phyloP scores from a whole-genome alignment of 2,888 invertebrate genomes.

The Drosophila trichaetosa region DNA sequence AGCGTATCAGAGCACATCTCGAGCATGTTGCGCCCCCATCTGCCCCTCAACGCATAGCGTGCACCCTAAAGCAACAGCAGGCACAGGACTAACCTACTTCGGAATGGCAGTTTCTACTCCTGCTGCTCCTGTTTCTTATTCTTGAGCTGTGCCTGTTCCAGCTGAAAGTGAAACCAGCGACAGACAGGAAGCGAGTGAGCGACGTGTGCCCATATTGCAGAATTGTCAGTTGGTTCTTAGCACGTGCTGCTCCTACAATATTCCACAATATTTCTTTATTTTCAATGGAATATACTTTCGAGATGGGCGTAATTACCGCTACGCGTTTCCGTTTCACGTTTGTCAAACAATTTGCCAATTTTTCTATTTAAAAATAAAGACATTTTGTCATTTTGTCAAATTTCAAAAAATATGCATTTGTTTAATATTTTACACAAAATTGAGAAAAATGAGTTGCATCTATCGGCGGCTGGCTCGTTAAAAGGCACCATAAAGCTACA shows the following conservation, averaged over 20 bases:
- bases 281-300: constrained; percentile 26
- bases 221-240: constrained; percentile 15
- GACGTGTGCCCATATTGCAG: constrained; percentile 54
- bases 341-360: constrained; percentile 50
- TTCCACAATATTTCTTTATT: constrained; percentile 4
- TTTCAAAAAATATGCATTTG: constrained; percentile 23
- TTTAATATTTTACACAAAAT: constrained; percentile 34
- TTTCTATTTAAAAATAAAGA: constrained; percentile 77
- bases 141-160: constrained; percentile 1
- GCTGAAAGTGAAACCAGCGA: constrained; percentile 77
- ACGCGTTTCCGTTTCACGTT: constrained; percentile 43
- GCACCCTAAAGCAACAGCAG: constrained; percentile 70
- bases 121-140: constrained; percentile 7
- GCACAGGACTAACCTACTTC: constrained; percentile 58
- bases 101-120: constrained; percentile 10
- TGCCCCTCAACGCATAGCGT: neutral
- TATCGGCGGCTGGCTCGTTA: constrained; percentile 25
- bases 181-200: constrained; percentile 70
- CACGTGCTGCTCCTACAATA: constrained; percentile 30
- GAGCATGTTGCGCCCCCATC: constrained; percentile 39
- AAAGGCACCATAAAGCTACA: constrained; percentile 67
- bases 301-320: constrained; percentile 40
- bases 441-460: constrained; percentile 10
- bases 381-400: constrained; percentile 66
- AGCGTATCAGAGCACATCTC: constrained; percentile 50